Evolutionary conservation across 2,797 vertebrate species (phyloP).

Genomic region (Pygocentrus nattereri): DNA sequence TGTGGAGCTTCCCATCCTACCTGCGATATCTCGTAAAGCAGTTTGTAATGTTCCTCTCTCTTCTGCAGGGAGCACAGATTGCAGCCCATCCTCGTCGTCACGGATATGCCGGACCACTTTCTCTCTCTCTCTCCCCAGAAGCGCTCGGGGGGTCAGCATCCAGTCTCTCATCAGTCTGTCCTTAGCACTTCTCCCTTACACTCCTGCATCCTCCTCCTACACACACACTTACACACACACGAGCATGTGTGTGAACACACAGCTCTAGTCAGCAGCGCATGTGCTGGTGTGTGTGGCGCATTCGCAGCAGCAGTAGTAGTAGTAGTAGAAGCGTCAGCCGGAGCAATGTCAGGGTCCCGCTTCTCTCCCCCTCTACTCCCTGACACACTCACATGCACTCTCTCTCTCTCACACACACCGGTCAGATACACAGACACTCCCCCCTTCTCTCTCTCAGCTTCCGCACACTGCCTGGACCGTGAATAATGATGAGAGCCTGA

Average conservation of each 20-base stretch:
- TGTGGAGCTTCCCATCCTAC: constrained; percentile 74
- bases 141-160: constrained; percentile 92
- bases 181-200: constrained; percentile 80
- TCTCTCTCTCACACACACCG: constrained; percentile 56
- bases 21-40: constrained; percentile 95
- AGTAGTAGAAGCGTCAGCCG: constrained; percentile 58
- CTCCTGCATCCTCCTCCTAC: constrained; percentile 78
- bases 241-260: constrained; percentile 16
- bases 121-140: constrained; percentile 79
- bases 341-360: constrained; percentile 66
- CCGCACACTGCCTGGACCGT: constrained; percentile 91
- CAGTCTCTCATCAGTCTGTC: constrained; percentile 96
- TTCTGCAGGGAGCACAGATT: constrained; percentile 93
- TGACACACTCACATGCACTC: constrained; percentile 57
- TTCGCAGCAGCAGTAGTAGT: constrained; percentile 38
- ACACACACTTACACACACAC: constrained; percentile 68
- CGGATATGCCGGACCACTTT: constrained; percentile 70
- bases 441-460: constrained; percentile 72
- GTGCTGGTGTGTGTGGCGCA: constrained; percentile 26
- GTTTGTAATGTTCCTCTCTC: constrained; percentile 92
- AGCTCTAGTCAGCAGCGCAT: constrained; percentile 34
- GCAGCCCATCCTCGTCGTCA: constrained; percentile 90
- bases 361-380: constrained; percentile 37
- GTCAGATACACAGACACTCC: constrained; percentile 73
- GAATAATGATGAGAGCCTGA: constrained; percentile 85